These are phyloP conservation scores for Drosophila eugracilis DNA, from an alignment of 1,140 invertebrate genomes.

Conservation along the genomic window DNA sequence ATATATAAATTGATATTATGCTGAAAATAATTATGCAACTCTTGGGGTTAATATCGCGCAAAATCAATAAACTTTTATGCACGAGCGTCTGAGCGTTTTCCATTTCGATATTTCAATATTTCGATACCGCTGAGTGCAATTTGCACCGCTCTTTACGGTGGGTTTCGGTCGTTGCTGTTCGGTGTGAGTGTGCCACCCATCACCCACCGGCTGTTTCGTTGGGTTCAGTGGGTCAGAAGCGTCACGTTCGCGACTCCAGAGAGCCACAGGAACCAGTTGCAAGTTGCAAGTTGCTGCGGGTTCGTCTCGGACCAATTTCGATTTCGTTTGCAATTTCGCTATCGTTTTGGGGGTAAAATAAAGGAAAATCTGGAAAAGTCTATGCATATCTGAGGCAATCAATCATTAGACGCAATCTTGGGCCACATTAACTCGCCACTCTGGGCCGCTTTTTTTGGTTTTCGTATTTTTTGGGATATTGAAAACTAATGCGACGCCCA, in stretches of 20 bases:
- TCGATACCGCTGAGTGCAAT: conserved; percentile 53
- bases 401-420: conserved; percentile 81
- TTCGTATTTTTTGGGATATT: conserved; percentile 49
- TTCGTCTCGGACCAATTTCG: conserved; percentile 41
- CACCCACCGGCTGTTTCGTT: conserved; percentile 61
- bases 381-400: conserved; percentile 76
- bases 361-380: conserved; percentile 16
- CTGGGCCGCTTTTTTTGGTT: conserved; percentile 13
- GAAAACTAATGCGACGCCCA: conserved; percentile 81
- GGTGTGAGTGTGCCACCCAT: conserved; percentile 37
- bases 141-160: conserved; percentile 54
- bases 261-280: conserved; percentile 49
- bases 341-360: conserved; percentile 38
- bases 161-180: neutral
- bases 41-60: conserved; percentile 50
- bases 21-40: conserved; percentile 74
- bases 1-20: conserved; percentile 63
- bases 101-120: conserved; percentile 67
- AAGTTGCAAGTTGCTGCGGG: conserved; percentile 21
- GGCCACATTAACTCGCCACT: conserved; percentile 77
- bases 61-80: conserved; percentile 82
- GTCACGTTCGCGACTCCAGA: conserved; percentile 64
- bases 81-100: conserved; percentile 58
- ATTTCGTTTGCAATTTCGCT: conserved; percentile 79
- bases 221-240: conserved; percentile 80